Evolutionary conservation across 2,797 vertebrate species (phyloP).

Genomic region (Thunnus albacares): DNA sequence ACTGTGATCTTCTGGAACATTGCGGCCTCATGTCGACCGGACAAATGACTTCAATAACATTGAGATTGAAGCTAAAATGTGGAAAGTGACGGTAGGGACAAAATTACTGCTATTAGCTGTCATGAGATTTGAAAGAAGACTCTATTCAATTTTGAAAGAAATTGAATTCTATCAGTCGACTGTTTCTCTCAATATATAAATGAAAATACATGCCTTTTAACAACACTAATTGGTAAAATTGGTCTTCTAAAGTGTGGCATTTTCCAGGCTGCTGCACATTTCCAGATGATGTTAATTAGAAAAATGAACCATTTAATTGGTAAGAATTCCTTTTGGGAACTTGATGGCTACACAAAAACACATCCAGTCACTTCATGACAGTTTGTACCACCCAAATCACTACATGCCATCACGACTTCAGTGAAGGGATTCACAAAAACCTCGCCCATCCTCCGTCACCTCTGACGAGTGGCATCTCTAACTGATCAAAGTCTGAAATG

Average conservation of each 20-base stretch:
- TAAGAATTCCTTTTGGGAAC: neutral
- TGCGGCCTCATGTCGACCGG: neutral
- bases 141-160: neutral
- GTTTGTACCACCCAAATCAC: constrained; percentile 6
- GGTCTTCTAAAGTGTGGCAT: neutral
- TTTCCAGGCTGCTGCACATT: neutral
- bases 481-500: constrained; percentile 66
- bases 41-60: constrained; percentile 18
- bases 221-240: neutral
- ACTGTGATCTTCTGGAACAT: neutral
- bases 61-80: neutral
- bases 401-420: constrained; percentile 14
- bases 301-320: neutral
- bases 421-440: constrained; percentile 35
- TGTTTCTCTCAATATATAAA: neutral
- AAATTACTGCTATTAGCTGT: neutral
- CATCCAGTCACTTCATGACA: neutral
- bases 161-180: neutral
- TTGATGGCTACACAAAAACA: neutral
- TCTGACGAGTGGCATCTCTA: constrained; percentile 21
- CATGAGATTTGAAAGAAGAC: neutral
- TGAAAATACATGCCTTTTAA: neutral
- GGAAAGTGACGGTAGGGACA: neutral
- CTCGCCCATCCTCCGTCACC: neutral
- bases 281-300: neutral